Conservation (phyloP, 2,113 vertebrate species). For the Bothrops jararaca region DNA sequence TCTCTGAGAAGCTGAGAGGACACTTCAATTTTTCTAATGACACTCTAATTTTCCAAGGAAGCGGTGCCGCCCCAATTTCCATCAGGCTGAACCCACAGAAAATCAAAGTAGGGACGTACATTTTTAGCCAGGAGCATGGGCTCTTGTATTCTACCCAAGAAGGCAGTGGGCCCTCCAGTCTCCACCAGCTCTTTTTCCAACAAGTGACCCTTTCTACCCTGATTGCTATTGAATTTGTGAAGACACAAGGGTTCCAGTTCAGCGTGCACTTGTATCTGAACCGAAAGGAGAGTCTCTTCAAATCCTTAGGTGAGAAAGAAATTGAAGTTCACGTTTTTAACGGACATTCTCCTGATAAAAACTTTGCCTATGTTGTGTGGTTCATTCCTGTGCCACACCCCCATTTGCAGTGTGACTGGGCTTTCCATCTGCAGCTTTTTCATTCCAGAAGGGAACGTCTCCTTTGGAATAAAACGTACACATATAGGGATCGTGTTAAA, state of each 20-base stretch:
- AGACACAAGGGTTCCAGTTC: constrained; percentile 29
- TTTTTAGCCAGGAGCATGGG: not conserved
- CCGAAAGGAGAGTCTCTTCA: constrained; percentile 36
- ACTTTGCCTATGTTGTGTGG: constrained; percentile 46
- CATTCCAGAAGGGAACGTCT: constrained; percentile 12
- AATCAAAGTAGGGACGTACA: not conserved
- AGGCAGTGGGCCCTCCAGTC: not conserved
- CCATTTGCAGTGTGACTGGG: constrained; percentile 31
- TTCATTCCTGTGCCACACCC: constrained; percentile 46
- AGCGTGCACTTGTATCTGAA: constrained; percentile 49
- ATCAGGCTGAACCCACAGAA: constrained; percentile 20
- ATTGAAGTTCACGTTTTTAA: constrained; percentile 44
- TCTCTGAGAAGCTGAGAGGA: rapidly evolving
- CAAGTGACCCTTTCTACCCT: constrained; percentile 47
- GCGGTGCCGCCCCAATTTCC: not conserved
- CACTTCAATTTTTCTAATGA: not conserved
- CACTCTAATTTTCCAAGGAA: not conserved
- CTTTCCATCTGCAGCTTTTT: constrained; percentile 43
- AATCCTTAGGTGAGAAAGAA: constrained; percentile 21
- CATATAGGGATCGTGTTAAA: not conserved
- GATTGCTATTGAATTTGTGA: constrained; percentile 45
- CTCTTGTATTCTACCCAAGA: constrained; percentile 5
- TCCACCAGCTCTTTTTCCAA: constrained; percentile 36
- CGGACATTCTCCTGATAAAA: not conserved
- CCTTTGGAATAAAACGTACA: not conserved